Base-by-base conservation (phyloP, 2,113 vertebrate genomes). In the Nesospiza acunhae region DNA sequence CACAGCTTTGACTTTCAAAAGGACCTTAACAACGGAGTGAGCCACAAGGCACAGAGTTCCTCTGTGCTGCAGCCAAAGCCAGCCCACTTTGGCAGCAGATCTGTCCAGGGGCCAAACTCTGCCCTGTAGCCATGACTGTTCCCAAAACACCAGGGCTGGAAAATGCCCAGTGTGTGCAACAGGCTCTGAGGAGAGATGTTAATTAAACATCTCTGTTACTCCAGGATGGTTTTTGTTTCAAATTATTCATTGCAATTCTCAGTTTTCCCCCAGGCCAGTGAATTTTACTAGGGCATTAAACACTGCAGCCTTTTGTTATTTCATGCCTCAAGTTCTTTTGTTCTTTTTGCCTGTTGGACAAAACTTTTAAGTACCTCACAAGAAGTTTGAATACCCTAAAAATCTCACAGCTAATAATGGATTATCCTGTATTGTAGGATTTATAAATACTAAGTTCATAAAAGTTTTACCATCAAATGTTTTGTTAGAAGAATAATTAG, bases 1-100 rank as follows among this genome's bases (percentile, higher is more conserved):
- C 15, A 17, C 0, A 2, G 56, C 76, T 92, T 72, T 75, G 83
- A 33, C 86, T 93, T 95, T 68, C 35, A 49, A 53, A 94, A 90
- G 73, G 41, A 53, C 56, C 27, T 87, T 58, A 41, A 60, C 35
- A 39, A 49, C 46, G 5, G 37, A 81, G 58, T 2, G 21, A 88
- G 68, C 59, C 85, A 90, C 90, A 12, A 11, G 69, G 68, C 87
- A 94, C 88, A 92, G 76, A 89, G 52, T 4, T 68, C 64, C 73
- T 89, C 3, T 84, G 85, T 90, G 52, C 35, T 64, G n/a, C 15
- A 52, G 94, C 96, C 94, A 96, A 84, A 81, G 68, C 52, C 83
- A 89, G 47, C 73, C 64, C 66, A 52, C 0, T 27, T 42, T 87
- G 92, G 88, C 85, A 92, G 66, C 9, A 90, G 33, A 91, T 75